A percentile compares a stretch with the other conserved stretches of the same genome.
phyloP scores from a whole-genome alignment of 92 coral and sea anemone species.

The Parazoanthus darwini region DNA sequence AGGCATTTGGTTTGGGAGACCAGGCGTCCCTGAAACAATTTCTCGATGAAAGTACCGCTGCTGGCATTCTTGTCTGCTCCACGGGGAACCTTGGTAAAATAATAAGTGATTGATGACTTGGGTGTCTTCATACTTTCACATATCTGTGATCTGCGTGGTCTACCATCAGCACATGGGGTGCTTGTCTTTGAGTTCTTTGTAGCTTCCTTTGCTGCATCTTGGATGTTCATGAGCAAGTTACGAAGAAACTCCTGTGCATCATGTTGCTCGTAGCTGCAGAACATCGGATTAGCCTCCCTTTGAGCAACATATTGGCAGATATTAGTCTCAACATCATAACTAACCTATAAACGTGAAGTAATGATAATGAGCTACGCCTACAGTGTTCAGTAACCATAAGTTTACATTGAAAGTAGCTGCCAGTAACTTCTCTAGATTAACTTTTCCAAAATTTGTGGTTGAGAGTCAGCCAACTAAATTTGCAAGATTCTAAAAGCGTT shows the following conservation, averaged over 20 bases:
- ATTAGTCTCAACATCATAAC: background rate
- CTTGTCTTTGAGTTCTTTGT: conserved; percentile 43
- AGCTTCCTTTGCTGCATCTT: conserved; percentile 65
- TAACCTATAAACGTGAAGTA: background rate
- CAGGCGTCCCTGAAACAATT: conserved; percentile 84
- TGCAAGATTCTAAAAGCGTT: too few species aligned
- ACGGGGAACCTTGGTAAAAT: background rate
- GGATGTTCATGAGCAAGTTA: conserved; percentile 72
- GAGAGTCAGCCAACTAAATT: too few species aligned
- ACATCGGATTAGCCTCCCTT: conserved; percentile 78
- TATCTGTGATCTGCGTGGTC: background rate
- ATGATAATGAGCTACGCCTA: background rate
- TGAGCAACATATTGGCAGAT: background rate
- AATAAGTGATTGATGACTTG: conserved; percentile 33
- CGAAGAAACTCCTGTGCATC: conserved; percentile 98
- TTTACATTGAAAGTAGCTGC: background rate
- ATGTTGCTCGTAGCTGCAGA: conserved; percentile 88
- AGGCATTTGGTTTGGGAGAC: conserved; percentile 88
- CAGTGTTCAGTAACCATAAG: too few species aligned
- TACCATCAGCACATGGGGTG: background rate
- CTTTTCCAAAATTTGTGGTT: too few species aligned
- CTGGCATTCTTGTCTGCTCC: background rate
- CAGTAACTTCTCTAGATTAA: too few species aligned
- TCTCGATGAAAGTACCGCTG: conserved; percentile 41
- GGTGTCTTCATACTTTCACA: background rate